Base-by-base conservation (phyloP, 2,797 vertebrate genomes). In the Acanthis flammea region DNA sequence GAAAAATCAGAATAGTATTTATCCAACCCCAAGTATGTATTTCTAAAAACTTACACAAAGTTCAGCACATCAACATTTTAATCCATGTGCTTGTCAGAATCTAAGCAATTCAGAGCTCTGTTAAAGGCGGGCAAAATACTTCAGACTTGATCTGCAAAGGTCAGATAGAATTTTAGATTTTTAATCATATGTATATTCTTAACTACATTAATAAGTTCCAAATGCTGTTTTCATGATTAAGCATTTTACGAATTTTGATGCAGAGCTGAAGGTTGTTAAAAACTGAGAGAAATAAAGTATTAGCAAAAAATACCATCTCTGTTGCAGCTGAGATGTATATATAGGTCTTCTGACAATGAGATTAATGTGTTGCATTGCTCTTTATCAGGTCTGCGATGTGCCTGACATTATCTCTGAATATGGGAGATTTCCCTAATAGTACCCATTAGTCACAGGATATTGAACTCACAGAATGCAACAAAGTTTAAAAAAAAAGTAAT, bases 361-460 rank as follows among this genome's bases (percentile, higher is more conserved):
- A 92, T 87, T 37, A 86, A 95, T 76, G 75, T 3, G 33, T 79
- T 73, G 77, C 63, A 93, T 89, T 85, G 67, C 62, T 79, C 84
- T 73, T 89, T 82, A 86, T 77, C 92, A 63, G 41, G 31, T 53
- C 50, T 88, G 33, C 1, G 2, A 83, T 2, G 14, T 68, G 62
- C 63, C 73, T 90, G 62, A 91, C 81, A 65, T 70, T 82, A 94
- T 91, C 93, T 88, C 33, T 3, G 30, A 62, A 70, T 63, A 73
- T 7, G 42, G 88, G 71, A 85, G 63, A 89, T 85, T 85, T 88
- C 67, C 71, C 74, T 95, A 92, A 92, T 39, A 62, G 81, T 19
- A 70, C 31, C 28, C 71, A 87, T 94, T 89, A 93, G 80, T 89
- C 67, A 87, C 41, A 51, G 77, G 44, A 68, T 84, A 85, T 2